phyloP scores from a whole-genome alignment of 2,797 vertebrate genomes.

The Gymnodraco acuticeps region DNA sequence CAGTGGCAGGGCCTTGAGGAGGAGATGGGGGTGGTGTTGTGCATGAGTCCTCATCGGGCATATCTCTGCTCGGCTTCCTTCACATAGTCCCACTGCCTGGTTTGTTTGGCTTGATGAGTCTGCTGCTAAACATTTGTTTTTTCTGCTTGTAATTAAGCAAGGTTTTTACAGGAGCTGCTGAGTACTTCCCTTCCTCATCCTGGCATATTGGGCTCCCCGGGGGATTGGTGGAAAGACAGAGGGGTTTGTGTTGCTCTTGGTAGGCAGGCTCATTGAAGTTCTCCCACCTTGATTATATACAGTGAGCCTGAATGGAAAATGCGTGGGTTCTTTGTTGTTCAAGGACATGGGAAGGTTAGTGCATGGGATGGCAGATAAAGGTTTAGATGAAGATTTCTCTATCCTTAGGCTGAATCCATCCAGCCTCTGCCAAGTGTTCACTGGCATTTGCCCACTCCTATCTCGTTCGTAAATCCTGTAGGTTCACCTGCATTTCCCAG shows the following conservation, averaged over 20 bases:
- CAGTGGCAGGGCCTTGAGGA: constrained; percentile 65
- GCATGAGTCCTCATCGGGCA: constrained; percentile 50
- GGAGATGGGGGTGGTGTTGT: constrained; percentile 66
- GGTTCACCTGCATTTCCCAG: constrained; percentile 16
- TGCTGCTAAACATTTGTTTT: constrained; percentile 63
- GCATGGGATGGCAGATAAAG: constrained; percentile 45
- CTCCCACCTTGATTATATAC: constrained; percentile 74
- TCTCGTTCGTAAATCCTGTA: background rate
- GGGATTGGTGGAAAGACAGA: constrained; percentile 57
- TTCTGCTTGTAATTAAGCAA: constrained; percentile 69
- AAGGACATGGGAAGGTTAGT: constrained; percentile 74
- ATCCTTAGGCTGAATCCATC: constrained; percentile 42
- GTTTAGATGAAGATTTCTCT: constrained; percentile 56
- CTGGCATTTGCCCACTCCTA: background rate
- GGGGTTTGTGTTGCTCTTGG: constrained; percentile 65
- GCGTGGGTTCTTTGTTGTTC: constrained; percentile 74
- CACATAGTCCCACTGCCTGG: constrained; percentile 38
- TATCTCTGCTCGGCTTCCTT: constrained; percentile 42
- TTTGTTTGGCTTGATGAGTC: constrained; percentile 69
- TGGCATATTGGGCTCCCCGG: constrained; percentile 56
- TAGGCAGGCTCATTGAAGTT: constrained; percentile 70
- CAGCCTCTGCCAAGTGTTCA: constrained; percentile 29
- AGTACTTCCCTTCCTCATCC: constrained; percentile 59
- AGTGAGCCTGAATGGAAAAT: constrained; percentile 69
- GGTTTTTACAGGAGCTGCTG: constrained; percentile 52